Evolutionary conservation across 2,797 vertebrate genomes (phyloP), one percentile per base, ranked within the genome.

Genomic region (Pseudochirops cupreus): DNA sequence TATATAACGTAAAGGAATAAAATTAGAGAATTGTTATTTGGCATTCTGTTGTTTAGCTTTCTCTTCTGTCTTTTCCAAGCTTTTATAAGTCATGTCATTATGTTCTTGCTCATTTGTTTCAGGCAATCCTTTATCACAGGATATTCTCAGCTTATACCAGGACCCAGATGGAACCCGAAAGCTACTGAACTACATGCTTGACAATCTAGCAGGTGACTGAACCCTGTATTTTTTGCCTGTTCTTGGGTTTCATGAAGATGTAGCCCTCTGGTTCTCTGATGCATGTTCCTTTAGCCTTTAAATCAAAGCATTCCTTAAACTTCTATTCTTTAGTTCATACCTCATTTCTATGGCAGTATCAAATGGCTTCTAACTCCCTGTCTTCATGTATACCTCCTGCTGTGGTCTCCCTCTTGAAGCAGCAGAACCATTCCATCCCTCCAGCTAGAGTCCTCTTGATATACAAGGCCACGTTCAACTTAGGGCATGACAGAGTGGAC

Each of bases 41-140:
- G 28, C 12, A 33, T 82, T 93, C 55, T 93, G 90, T 50, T 28
- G 18, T 82, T 0, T 94, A 56, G 50, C 31, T 96, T 97, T 94
- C 28, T 96, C 58, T 96, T 54, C 52, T 92, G 4, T 58, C 46
- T 52, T 31, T 82, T 95, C 18, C 46, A 92, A 0, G 52, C 13
- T 18, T 54, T 95, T 96, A 0, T n/a, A 95, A 59, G 21, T 97
- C 59, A 96, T 95, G 96, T 0, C 94, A 53, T 54, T 96, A 98
- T 98, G 97, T 98, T 98, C 95, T 98, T 91, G 98, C 54, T 97
- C 94, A 92, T 95, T 46, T 93, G 97, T 96, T 98, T 93, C 57
- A 99, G 99, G 99, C 98, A 99, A 99, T 99, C 99, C 99, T 99
- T 99, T 99, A 99, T 99, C 99, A 98, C 99, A 99, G 98, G 99